Base-by-base conservation (phyloP, 2,888 invertebrate genomes). In the Ornithoptera priamus region DNA sequence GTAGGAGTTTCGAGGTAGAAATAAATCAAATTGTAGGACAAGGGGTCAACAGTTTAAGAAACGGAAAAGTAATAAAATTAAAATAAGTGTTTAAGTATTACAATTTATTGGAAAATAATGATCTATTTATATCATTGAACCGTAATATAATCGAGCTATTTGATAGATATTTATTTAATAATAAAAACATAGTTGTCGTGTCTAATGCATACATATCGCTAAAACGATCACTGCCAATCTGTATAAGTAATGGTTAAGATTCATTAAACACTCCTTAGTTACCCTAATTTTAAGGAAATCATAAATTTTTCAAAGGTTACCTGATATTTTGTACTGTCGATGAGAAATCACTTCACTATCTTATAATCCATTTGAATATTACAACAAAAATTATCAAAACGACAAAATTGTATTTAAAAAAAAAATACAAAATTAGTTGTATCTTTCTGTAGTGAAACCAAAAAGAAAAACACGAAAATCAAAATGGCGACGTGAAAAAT, bases 271-370 rank as follows among this genome's bases (percentile, higher is more conserved):
- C 72, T 69, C 80, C 83, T 83, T 77, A 85, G 88, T 89, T 88
- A 88, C 87, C 86, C 75, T 77, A 73, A 75, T 71, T 76, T 73
- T 78, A 75, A 76, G 74, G 65, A 71, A 65, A 70, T 72, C 76
- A 30, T 71, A 72, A 72, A 78, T 81, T 83, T 85, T 84, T 83
- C 82, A 85, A 85, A 83, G 84, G 85, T 86, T 86, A 83, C 84
- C 79, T 72, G 66, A 69, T 71, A 71, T 69, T 69, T 68, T 74
- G 72, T 71, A 71, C 67, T 71, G 72, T 74, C 69, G 73, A 61
- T 68, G 71, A 71, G 75, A 77, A 75, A 72, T 75, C 62, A 63
- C 65, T 71, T 70, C 60, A 67, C 12, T 22, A 64, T 56, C 1
- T 20, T 56, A 8, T n/a, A 2, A 56, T 56, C 6, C 10, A 56